phyloP scores from a whole-genome alignment of 1,140 invertebrate species.

The Cherax quadricarinatus region DNA sequence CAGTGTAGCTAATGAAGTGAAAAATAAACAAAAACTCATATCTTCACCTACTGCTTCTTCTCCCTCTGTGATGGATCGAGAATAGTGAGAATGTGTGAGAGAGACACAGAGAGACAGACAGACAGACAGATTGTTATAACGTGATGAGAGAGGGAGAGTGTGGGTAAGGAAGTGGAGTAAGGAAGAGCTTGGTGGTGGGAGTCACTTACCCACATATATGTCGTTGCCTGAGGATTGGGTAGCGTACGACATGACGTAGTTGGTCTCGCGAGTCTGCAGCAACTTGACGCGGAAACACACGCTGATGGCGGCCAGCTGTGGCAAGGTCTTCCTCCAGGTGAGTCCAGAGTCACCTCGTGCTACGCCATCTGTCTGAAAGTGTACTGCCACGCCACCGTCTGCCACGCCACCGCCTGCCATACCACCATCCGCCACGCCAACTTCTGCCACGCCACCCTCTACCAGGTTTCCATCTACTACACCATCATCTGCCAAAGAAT shows the following conservation, averaged over 20 bases:
- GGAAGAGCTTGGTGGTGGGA: too few species aligned
- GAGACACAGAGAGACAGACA: too few species aligned
- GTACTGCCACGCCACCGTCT: neutral
- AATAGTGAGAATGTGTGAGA: too few species aligned
- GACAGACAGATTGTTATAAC: too few species aligned
- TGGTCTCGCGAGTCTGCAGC: conserved; percentile 30
- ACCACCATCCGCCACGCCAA: neutral
- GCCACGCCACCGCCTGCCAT: neutral
- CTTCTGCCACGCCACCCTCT: too few species aligned
- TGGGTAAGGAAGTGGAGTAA: neutral
- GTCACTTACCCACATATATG: conserved; percentile 10
- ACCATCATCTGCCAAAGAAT: too few species aligned
- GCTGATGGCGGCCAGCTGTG: neutral
- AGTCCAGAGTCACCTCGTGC: conserved; percentile 23
- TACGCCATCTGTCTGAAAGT: conserved; percentile 33
- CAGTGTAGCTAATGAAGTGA: too few species aligned
- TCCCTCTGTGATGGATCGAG: too few species aligned
- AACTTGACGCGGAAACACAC: conserved; percentile 22
- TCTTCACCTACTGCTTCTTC: too few species aligned
- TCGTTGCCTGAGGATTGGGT: neutral
- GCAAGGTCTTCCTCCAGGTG: conserved; percentile 1
- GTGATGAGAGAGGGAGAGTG: too few species aligned
- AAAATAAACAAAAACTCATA: too few species aligned
- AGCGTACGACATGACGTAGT: conserved; percentile 44
- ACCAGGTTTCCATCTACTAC: too few species aligned